Evolutionary conservation across 2,113 vertebrate genomes (phyloP).

Genomic region (Cyanoramphus novaezelandiae): DNA sequence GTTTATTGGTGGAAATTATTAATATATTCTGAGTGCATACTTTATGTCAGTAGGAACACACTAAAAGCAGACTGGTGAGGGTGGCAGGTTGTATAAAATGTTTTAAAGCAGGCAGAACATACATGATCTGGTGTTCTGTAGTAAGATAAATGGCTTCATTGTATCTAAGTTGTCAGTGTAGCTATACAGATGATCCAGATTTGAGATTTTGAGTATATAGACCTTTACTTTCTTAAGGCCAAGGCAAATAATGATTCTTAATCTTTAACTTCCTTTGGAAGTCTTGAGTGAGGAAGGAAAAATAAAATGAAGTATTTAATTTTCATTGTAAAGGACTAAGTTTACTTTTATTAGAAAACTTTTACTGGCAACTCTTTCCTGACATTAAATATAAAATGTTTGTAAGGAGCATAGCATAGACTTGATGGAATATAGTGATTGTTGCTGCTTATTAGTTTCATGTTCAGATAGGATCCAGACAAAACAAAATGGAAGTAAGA

Average conservation of each 20-base stretch:
- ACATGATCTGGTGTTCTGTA: neutral
- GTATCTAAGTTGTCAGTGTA: neutral
- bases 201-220: neutral
- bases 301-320: neutral
- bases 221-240: neutral
- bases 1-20: neutral
- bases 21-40: neutral
- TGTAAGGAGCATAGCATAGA: neutral
- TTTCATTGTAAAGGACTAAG: neutral
- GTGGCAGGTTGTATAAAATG: neutral
- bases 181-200: neutral
- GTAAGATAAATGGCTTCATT: neutral
- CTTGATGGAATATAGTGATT: neutral
- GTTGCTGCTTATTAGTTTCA: neutral
- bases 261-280: neutral
- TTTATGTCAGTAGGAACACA: neutral
- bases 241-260: neutral
- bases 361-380: neutral
- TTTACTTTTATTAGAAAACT: neutral
- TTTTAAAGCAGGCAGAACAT: neutral
- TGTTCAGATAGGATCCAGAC: neutral
- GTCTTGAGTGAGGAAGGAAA: neutral
- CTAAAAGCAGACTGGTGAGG: neutral
- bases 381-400: neutral
- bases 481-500: neutral